Base-by-base conservation (phyloP, 2,888 invertebrate species). In the Branchellion lobata region DNA sequence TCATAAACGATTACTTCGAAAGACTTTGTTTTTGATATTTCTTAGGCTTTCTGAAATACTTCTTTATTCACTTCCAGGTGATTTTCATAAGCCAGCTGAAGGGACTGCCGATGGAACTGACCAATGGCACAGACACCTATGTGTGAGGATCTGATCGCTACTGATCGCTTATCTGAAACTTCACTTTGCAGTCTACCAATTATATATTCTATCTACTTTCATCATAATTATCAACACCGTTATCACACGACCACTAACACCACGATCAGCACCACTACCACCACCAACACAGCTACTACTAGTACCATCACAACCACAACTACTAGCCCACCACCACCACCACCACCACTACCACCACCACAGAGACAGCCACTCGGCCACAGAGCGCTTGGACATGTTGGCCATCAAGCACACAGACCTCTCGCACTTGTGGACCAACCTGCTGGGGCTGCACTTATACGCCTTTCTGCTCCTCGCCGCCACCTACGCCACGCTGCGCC, bases 361-460 rank as follows among this genome's bases (percentile, higher is more conserved):
- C 47, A 57, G 61, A 57, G 61, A 57, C 61, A 57, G n/a, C 5
- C 61, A 57, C 61, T 57, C 61, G 8, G 61, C 61, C 61, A 57
- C 61, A 24, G 14, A 57, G 24, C 61, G 61, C 24, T n/a, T 57
- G 8, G 21, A 24, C n/a, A 18, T 57, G 61, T n/a, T 57, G 61
- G 61, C n/a, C 3, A 24, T 57, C n/a, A 57, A 57, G 61, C 61
- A 57, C 24, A n/a, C 5, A 24, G 24, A 57, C 61, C 3, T 5
- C 61, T 57, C 21, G 5, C 11, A 57, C 24, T 5, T 57, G 8
- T 57, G 61, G 61, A 57, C 3, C 61, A 57, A 57, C 24, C 61
- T 57, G 61, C 61, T 57, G n/a, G 21, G 3, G 5, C 61, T 57
- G 61, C 61, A 57, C 61, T 57, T 57, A n/a, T 57, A 57, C n/a